Evolutionary conservation across 2,888 invertebrate species (phyloP).

Genomic region (Criorhina ranunculi): DNA sequence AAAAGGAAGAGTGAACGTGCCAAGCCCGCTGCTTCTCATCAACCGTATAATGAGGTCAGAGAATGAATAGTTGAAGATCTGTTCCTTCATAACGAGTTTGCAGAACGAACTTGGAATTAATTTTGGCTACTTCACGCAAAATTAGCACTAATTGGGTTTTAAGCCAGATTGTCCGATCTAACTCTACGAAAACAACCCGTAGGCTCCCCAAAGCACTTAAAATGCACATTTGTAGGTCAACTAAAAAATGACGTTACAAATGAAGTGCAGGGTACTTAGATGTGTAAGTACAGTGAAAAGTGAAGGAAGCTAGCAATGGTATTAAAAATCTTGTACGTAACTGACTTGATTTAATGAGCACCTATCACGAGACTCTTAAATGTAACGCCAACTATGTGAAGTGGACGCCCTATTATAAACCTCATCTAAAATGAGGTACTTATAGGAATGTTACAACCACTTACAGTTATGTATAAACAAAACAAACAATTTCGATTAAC

Average conservation of each 20-base stretch:
- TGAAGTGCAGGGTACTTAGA: not conserved
- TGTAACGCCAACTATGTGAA: not conserved
- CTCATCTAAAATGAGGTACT: constrained; percentile 30
- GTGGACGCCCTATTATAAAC: constrained; percentile 10
- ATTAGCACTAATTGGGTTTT: too few species aligned
- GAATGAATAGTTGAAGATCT: too few species aligned
- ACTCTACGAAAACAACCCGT: too few species aligned
- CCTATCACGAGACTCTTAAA: constrained; percentile 11
- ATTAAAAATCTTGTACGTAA: constrained; percentile 26
- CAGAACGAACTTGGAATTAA: too few species aligned
- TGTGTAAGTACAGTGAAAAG: not conserved
- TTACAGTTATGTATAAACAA: constrained; percentile 3
- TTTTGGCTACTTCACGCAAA: too few species aligned
- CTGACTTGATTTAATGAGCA: constrained; percentile 10
- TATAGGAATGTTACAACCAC: constrained; percentile 14
- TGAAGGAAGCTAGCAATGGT: not conserved
- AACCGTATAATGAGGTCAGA: too few species aligned
- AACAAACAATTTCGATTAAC: constrained; percentile 12
- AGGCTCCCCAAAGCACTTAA: not conserved
- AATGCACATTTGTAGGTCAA: not conserved
- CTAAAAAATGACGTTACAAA: not conserved
- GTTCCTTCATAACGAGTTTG: too few species aligned
- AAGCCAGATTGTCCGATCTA: too few species aligned
- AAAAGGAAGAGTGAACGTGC: too few species aligned
- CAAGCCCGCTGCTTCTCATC: too few species aligned